Evolutionary conservation across 2,113 vertebrate genomes (phyloP), one percentile per base, ranked within the genome.

Genomic region (Paedocypris sp.): DNA sequence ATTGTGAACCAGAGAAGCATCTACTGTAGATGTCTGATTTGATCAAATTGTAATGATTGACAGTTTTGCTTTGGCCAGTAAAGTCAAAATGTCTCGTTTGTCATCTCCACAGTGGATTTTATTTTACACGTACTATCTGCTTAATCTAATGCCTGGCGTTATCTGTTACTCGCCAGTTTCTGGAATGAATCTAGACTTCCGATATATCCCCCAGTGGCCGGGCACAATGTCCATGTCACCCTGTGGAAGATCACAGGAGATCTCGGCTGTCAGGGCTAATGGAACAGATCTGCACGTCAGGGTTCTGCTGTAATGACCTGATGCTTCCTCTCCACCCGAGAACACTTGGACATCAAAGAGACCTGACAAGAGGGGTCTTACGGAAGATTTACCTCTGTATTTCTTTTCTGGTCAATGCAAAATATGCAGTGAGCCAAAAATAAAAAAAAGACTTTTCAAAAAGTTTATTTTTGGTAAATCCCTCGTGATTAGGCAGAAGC

Each of bases 321-420:
- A 19, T 18, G 20, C 71, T 73, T 41, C 56, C 71, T 64, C 62
- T 67, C 65, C 50, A n/a, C 22, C 73, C 77, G 72, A 65, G 68
- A 67, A 73, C 75, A 67, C 71, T 51, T 47, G 12, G 46, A 64
- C 79, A 85, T 86, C 80, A 85, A 85, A 86, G 76, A n/a, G 41
- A 57, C 43, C 59, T 39, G n/a, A 76, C 80, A 80, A 84, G 77
- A 87, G 85, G 85, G 77, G 65, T 60, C 62, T 67, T 54, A n/a
- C 68, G 69, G 70, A 69, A 74, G 69, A 73, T 80, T 68, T 62
- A 29, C 49, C 18, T 36, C 6, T 3, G 22, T 15, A 15, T 41
- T 29, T 4, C 28, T 19, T 6, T 41, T 29, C 35, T 10, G 18
- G 52, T 28, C 29, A 33, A 8, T 15, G 26, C 13, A n/a, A n/a